phyloP scores from a whole-genome alignment of 2,888 invertebrate species.

The Drosophila buzzatii region DNA sequence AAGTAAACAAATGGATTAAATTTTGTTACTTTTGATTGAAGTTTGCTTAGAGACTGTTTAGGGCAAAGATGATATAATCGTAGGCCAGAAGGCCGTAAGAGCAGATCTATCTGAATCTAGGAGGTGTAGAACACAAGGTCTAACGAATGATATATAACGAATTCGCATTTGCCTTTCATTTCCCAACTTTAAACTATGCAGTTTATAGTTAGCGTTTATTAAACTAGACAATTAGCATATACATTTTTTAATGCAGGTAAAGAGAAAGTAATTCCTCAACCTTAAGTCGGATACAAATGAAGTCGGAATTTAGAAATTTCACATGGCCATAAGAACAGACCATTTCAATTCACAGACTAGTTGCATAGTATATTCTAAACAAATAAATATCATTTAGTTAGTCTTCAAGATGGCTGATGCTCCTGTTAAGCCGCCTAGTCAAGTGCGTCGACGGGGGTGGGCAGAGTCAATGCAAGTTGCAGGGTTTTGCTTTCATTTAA shows the following conservation, averaged over 20 bases:
- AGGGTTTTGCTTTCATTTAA: constrained; percentile 74
- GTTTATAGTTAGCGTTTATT: neutral
- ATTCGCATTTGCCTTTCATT: neutral
- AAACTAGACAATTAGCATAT: neutral
- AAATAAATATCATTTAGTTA: constrained; percentile 41
- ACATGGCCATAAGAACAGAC: neutral
- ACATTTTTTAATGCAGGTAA: neutral
- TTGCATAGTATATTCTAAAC: constrained; percentile 5
- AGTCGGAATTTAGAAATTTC: neutral
- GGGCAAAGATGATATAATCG: neutral
- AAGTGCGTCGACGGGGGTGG: constrained; percentile 66
- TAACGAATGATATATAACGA: neutral
- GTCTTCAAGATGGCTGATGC: constrained; percentile 4
- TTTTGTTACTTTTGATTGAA: constrained; percentile 2
- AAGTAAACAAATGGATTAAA: constrained; percentile 28
- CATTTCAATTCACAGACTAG: constrained; percentile 20
- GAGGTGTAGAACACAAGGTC: neutral
- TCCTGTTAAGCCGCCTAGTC: constrained; percentile 39
- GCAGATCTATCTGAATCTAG: neutral
- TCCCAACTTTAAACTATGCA: neutral
- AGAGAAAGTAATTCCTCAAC: neutral
- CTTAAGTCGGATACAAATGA: neutral
- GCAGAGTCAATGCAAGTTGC: constrained; percentile 67
- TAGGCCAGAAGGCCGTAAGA: neutral
- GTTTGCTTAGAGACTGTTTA: constrained; percentile 4